Percentiles rank a stretch among this genome's conserved stretches.
Conservation (phyloP, 1,140 invertebrate species). For the Heliconius himera region DNA sequence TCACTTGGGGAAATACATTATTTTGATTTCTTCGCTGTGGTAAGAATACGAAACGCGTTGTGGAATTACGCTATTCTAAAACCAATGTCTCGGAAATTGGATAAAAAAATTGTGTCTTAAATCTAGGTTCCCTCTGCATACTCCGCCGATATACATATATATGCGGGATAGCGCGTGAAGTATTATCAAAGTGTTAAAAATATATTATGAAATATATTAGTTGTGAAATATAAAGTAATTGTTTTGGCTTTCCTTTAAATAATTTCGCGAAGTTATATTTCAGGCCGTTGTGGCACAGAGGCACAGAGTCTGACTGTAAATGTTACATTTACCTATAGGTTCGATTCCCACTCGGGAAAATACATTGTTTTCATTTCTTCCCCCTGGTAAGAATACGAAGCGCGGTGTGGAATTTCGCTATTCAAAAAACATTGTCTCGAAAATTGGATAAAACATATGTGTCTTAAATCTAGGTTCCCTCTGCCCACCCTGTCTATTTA, state of each 20-base stretch:
- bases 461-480: too few relatives aligned
- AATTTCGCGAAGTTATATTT: not conserved
- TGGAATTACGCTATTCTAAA: too few relatives aligned
- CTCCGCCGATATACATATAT: too few relatives aligned
- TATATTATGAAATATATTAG: not conserved
- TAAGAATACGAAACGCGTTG: not conserved
- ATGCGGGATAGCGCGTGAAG: too few relatives aligned
- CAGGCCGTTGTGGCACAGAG: not conserved
- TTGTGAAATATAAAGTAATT: conserved; percentile 9
- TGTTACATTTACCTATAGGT: not conserved
- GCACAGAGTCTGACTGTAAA: not conserved
- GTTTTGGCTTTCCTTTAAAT: not conserved
- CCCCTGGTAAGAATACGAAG: not conserved
- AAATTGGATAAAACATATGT: too few relatives aligned
- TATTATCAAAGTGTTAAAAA: not conserved
- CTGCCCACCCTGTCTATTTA: too few relatives aligned
- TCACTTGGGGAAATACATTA: not conserved
- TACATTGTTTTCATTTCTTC: not conserved
- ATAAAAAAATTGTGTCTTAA: too few relatives aligned
- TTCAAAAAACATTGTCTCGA: not conserved
- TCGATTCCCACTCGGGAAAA: not conserved
- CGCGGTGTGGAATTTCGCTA: too few relatives aligned
- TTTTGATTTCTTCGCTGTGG: not conserved
- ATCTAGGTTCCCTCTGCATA: too few relatives aligned
- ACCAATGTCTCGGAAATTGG: not conserved